A percentile compares a stretch with the other conserved stretches of the same genome.
Evolutionary conservation across 2,113 vertebrate species (phyloP).

Genomic region (Anser brachyrhynchus): DNA sequence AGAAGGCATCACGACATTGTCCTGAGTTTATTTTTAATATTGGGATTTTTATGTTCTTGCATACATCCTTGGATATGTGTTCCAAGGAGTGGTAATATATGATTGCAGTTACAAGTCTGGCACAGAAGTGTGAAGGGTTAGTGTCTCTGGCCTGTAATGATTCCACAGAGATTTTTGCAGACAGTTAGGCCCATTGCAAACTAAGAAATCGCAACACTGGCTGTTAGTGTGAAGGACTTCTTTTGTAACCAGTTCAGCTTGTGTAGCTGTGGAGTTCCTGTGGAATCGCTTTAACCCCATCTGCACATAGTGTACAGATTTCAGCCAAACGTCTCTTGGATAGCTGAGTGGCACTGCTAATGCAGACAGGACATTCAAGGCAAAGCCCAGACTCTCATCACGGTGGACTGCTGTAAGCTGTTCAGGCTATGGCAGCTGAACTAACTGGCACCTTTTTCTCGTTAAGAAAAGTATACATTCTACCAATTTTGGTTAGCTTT

Average conservation of each 20-base stretch:
- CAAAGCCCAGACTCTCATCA: not conserved
- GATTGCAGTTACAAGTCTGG: constrained; percentile 25
- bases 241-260: not conserved
- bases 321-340: not conserved
- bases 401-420: not conserved
- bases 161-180: not conserved
- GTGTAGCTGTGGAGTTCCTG: not conserved
- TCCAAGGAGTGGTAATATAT: not conserved
- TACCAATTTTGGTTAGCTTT: not conserved
- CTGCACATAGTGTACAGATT: not conserved
- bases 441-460: not conserved
- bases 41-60: not conserved
- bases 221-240: not conserved
- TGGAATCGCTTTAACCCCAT: not conserved
- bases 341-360: not conserved
- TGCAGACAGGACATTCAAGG: not conserved
- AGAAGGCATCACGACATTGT: not conserved
- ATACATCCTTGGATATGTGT: not conserved
- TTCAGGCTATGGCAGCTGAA: not conserved
- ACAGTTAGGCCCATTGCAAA: not conserved
- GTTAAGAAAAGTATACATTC: not conserved
- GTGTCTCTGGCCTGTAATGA: constrained; percentile 26
- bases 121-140: not conserved
- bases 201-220: not conserved
- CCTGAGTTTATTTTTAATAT: not conserved